Evolutionary conservation across 2,797 vertebrate species (phyloP), one percentile per base, ranked within the genome.

Genomic region (Manis pentadactyla): DNA sequence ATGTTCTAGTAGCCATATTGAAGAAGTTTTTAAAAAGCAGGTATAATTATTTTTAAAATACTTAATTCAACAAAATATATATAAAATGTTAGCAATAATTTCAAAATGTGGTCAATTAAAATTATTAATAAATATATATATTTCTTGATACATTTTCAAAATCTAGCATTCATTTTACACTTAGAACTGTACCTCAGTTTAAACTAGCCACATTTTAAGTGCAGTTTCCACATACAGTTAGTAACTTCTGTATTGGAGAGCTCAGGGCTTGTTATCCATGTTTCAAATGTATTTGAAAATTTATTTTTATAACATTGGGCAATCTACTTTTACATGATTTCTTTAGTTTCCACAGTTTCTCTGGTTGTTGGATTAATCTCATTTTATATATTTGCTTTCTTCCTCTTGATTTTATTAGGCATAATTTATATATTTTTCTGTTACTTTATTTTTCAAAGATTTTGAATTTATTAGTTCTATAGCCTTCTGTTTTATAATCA

Each of bases 401-500:
- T 61, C 39, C 25, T 77, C 31, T 86, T 94, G 66, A 66, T 85
- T 92, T 89, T 53, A 64, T 95, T 81, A 82, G 51, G 27, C 11
- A 17, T 42, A 46, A 23, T 90, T 74, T 81, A 27, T 75, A 59
- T 49, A 77, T 68, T 88, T 77, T 61, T 78, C 39, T 73, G 7
- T n/a, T 87, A 73, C 49, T 91, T 93, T 78, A 13, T 77, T 84
- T 93, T 73, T 51, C 61, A 69, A 81, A 90, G 91, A 90, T 84
- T 93, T 95, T 73, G n/a, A 78, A 78, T 92, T 86, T 74, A n/a
- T 84, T 66, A 77, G 23, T 31, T 68, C 11, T 39, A 14, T 63
- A 51, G 31, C 61, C 46, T 93, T 90, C n/a, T 64, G 23, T 61
- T 91, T 81, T 39, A 57, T 90, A 71, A 87, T 78, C 57, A 53